Evolutionary conservation across 1,140 invertebrate genomes (phyloP).

Genomic region (Aphaenogaster rudis): DNA sequence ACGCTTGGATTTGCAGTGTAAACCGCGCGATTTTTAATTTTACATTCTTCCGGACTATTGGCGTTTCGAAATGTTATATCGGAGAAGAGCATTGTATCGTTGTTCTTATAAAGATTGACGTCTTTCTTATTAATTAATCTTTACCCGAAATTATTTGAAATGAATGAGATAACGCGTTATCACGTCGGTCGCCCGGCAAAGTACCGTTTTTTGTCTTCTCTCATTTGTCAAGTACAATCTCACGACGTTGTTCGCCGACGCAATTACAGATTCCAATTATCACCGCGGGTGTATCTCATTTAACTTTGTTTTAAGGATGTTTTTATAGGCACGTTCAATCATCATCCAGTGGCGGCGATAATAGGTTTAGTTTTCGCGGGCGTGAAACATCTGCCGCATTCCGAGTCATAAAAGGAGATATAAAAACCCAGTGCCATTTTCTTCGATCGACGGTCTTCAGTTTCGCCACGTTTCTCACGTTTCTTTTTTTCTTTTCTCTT

Average conservation of each 20-base stretch:
- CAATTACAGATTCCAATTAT: conserved; percentile 76
- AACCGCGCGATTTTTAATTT: conserved; percentile 9
- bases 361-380: conserved; percentile 81
- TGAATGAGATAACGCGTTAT: not conserved
- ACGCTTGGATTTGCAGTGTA: too few species aligned
- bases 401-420: conserved; percentile 80
- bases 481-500: not conserved
- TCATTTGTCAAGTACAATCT: conserved; percentile 14
- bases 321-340: conserved; percentile 82
- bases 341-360: conserved; percentile 72
- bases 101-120: not conserved
- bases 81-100: not conserved
- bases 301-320: conserved; percentile 78
- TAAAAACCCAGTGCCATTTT: conserved; percentile 76
- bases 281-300: conserved; percentile 74
- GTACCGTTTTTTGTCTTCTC: not conserved
- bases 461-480: conserved; percentile 41
- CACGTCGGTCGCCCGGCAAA: not conserved
- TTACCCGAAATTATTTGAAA: not conserved
- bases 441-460: conserved; percentile 45
- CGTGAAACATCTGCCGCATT: conserved; percentile 69
- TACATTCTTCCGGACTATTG: not conserved
- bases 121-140: not conserved
- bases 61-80: too few species aligned
- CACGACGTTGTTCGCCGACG: conserved; percentile 1